Conservation (phyloP, 2,113 vertebrate genomes). For the Eonycteris spelaea region DNA sequence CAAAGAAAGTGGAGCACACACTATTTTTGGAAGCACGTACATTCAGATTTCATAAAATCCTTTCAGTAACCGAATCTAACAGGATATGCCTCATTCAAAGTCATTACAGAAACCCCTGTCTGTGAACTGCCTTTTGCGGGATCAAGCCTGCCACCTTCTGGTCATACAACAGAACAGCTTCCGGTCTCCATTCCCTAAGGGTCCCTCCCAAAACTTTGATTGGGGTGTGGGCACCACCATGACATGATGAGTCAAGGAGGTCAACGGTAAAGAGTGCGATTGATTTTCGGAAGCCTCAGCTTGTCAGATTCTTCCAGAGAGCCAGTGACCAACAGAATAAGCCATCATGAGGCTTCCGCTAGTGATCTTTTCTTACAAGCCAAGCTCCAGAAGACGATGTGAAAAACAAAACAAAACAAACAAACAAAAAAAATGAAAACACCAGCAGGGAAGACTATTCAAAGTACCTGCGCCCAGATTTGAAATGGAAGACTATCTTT, state of each 20-base stretch:
- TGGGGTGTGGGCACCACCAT: rapidly evolving
- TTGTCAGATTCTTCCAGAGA: not conserved
- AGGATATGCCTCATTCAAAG: not conserved
- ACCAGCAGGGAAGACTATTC: not conserved
- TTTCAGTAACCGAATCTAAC: not conserved
- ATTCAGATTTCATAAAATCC: not conserved
- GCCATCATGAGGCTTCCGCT: not conserved
- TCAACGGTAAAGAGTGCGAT: rapidly evolving
- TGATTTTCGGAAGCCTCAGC: not conserved
- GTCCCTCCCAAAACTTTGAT: not conserved
- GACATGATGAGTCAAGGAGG: not conserved
- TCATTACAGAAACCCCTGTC: not conserved
- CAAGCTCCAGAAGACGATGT: not conserved
- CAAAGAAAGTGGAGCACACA: not conserved
- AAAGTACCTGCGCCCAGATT: not conserved
- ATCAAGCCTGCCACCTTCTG: slow-evolving; percentile 78
- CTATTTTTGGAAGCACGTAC: not conserved
- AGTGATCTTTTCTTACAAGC: not conserved
- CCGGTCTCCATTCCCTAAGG: not conserved
- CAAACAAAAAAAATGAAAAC: too few species aligned
- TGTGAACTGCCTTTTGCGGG: not conserved
- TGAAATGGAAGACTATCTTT: not conserved
- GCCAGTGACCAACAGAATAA: not conserved
- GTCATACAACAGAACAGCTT: slow-evolving; percentile 20
- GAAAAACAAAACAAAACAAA: not conserved